phyloP scores from a whole-genome alignment of 2,888 invertebrate species.

The Rhodophaea formosa region DNA sequence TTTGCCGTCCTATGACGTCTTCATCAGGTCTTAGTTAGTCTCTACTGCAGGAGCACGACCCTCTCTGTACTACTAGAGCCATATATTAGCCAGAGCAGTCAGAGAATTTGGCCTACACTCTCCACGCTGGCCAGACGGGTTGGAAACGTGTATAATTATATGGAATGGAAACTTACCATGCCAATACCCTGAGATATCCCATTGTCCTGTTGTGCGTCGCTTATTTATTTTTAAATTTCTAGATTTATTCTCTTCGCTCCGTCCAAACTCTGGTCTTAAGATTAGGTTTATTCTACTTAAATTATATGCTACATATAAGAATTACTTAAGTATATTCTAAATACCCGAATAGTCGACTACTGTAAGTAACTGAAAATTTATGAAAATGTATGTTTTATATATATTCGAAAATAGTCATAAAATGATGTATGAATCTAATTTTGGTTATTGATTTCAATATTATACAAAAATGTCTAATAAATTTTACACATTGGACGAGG shows the following conservation, averaged over 20 bases:
- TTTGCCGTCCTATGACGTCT: too few relatives aligned
- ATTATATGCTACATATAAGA: constrained; percentile 27
- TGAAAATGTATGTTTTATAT: background rate
- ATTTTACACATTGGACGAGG: too few relatives aligned
- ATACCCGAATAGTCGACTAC: background rate
- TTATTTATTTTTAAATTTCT: constrained; percentile 28
- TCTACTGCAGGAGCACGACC: too few relatives aligned
- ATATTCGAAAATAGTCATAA: background rate
- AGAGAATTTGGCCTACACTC: too few relatives aligned
- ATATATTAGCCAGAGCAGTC: too few relatives aligned
- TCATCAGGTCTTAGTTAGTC: too few relatives aligned
- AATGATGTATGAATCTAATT: background rate
- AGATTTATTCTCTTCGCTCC: constrained; percentile 45
- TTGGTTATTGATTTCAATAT: background rate
- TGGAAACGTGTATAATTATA: too few relatives aligned
- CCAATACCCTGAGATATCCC: too few relatives aligned
- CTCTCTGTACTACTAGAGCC: too few relatives aligned
- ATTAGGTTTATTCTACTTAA: constrained; percentile 36
- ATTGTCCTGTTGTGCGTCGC: constrained; percentile 10
- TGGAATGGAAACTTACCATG: too few relatives aligned
- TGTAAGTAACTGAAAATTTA: background rate
- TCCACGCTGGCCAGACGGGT: too few relatives aligned
- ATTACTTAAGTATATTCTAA: constrained; percentile 28
- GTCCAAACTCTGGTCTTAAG: constrained; percentile 69
- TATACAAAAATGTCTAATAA: too few relatives aligned